These are phyloP conservation scores for Phaedon cochleariae DNA, from an alignment of 2,888 invertebrate species.

Conservation along the genomic window DNA sequence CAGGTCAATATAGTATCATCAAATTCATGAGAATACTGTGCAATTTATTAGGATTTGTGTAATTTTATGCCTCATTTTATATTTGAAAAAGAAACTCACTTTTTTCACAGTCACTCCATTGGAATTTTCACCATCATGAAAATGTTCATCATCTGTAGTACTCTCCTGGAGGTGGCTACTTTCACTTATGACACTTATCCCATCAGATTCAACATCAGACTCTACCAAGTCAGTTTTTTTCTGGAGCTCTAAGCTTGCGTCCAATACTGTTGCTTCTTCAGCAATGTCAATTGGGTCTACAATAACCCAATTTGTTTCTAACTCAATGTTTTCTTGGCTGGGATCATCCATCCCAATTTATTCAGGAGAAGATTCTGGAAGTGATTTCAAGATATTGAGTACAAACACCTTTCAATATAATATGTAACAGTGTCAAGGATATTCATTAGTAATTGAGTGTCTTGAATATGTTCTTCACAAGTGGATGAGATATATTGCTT, in stretches of 20 bases:
- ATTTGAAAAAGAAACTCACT: neutral
- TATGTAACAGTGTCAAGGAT: too few relatives aligned
- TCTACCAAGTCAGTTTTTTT: slow-evolving; percentile 2
- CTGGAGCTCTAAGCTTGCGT: neutral
- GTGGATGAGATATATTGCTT: too few relatives aligned
- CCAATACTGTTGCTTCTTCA: slow-evolving; percentile 14
- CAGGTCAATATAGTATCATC: too few relatives aligned
- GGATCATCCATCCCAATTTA: neutral
- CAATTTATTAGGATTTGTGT: too few relatives aligned
- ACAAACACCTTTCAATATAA: too few relatives aligned
- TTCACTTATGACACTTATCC: slow-evolving; percentile 31
- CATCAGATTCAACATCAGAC: slow-evolving; percentile 33
- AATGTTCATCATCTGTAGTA: slow-evolving; percentile 18
- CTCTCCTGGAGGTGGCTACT: slow-evolving; percentile 21
- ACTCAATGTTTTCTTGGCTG: neutral
- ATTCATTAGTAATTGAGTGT: too few relatives aligned
- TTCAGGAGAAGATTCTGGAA: neutral
- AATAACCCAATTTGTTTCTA: slow-evolving; percentile 24
- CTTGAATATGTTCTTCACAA: too few relatives aligned
- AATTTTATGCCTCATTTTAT: too few relatives aligned
- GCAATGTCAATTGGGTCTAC: slow-evolving; percentile 23
- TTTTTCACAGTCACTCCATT: neutral
- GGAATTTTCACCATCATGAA: neutral
- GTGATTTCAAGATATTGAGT: neutral
- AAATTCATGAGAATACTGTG: too few relatives aligned